Evolutionary conservation across 35 echinoderm and acorn worm species (phyloP), one percentile per base, ranked within the genome.

Genomic region (Apostichopus parvimensis): DNA sequence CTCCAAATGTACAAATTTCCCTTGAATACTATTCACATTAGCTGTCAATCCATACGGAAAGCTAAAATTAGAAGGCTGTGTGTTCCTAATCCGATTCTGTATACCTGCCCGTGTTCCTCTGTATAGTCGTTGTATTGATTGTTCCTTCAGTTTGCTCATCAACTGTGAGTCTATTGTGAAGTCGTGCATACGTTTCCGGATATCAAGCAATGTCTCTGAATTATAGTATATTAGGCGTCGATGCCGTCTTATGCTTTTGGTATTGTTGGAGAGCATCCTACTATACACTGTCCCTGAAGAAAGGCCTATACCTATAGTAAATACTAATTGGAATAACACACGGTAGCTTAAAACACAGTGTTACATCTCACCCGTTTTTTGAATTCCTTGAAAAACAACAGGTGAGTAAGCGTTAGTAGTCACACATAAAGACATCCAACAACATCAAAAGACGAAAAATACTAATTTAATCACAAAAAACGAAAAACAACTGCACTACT

Each of bases 21-120:
- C 85, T 87, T 66, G 20, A 11, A 87, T 57, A 70, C 83, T 86
- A 64, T 86, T 87, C 10, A 87, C 58, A 62, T 87, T 65, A 66
- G 85, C 55, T 87, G 85, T 53, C 25, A 82, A 56, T 87, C 58
- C 83, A 60, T 78, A 12, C 13, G 82, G 52, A 85, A 85, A 85
- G 82, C 52, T 85, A 25, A 80, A 80, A 80, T 18, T 18, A 54
- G 9, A 6, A 7, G 14, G 13, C 56, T 56, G 5, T 11, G 53
- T 57, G 82, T 85, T 85, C 10, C 21, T 85, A 45, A 45, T 45
- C 34, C 2, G 34, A 45, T 45, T 45, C 34, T 45, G 34, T 45
- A 45, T 45, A 45, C 82, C 52, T 9, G 82, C 7, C 21, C 82
- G 82, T 59, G 25, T 85, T 4, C 55, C 82, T 85, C 82, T 45